A percentile compares a stretch with the other conserved stretches of the same genome.
These are phyloP conservation scores for Hestina assimilis DNA, from an alignment of 1,140 invertebrate genomes.

Conservation along the genomic window DNA sequence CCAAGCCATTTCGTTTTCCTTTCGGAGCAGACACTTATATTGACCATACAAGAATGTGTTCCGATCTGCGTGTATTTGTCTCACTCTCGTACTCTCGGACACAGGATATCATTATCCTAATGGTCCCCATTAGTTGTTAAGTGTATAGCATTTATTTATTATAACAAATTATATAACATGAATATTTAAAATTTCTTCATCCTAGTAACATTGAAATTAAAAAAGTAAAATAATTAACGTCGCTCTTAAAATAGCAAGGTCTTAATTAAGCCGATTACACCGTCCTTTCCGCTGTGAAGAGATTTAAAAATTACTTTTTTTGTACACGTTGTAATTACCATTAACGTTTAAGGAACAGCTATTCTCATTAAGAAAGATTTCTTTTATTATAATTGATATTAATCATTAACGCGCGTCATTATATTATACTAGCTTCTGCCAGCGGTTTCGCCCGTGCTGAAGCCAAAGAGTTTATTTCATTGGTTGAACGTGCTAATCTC, in stretches of 20 bases:
- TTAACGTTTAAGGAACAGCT: conserved; percentile 27
- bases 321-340: conserved; percentile 23
- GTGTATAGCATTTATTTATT: background rate
- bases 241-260: conserved; percentile 10
- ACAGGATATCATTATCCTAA: too few species aligned
- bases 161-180: background rate
- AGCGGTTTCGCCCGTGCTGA: too few species aligned
- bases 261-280: conserved; percentile 13
- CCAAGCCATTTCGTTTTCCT: too few species aligned
- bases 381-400: conserved; percentile 23
- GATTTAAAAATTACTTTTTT: conserved; percentile 4
- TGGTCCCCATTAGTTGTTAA: too few species aligned
- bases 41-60: too few species aligned
- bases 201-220: background rate
- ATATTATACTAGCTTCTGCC: background rate
- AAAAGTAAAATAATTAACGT: conserved; percentile 18
- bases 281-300: background rate
- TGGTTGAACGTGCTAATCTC: too few species aligned
- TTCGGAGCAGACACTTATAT: too few species aligned
- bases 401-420: conserved; percentile 7
- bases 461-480: too few species aligned
- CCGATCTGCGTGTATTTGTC: too few species aligned
- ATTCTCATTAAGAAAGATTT: conserved; percentile 32
- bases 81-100: too few species aligned
- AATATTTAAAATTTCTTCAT: background rate